Conservation (phyloP, 2,888 invertebrate genomes). For the Rhagium mordax region DNA sequence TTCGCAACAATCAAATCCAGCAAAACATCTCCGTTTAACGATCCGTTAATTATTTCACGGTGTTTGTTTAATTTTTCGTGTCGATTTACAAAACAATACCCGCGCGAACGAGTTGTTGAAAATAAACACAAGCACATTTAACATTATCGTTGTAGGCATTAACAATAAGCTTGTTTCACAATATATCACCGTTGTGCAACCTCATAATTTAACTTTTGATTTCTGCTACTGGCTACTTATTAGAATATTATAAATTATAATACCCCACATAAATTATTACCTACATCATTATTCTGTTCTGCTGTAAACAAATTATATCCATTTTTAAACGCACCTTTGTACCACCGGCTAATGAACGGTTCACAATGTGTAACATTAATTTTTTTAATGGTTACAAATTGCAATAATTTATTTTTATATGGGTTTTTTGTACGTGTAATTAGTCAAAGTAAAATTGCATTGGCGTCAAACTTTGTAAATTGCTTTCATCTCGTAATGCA, state of each 20-base stretch:
- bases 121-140: too few species aligned
- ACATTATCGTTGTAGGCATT: background rate
- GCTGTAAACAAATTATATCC: conserved; percentile 17
- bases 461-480: too few species aligned
- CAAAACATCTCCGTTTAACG: background rate
- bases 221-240: conserved; percentile 16
- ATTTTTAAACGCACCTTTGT: conserved; percentile 10
- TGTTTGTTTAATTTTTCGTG: background rate
- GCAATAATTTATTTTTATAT: background rate
- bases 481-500: too few species aligned
- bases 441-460: background rate
- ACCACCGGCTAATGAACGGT: background rate
- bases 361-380: background rate
- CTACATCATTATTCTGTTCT: conserved; percentile 10
- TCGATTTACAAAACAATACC: too few species aligned
- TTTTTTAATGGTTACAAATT: conserved; percentile 6
- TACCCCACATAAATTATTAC: conserved; percentile 17
- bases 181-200: conserved; percentile 3
- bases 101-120: too few species aligned
- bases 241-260: conserved; percentile 19
- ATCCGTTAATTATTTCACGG: background rate
- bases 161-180: conserved; percentile 15
- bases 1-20: background rate
- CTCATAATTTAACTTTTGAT: conserved; percentile 14
- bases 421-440: background rate